These are phyloP conservation scores for Ceramica pisi DNA, from an alignment of 2,888 invertebrate species.

Conservation along the genomic window DNA sequence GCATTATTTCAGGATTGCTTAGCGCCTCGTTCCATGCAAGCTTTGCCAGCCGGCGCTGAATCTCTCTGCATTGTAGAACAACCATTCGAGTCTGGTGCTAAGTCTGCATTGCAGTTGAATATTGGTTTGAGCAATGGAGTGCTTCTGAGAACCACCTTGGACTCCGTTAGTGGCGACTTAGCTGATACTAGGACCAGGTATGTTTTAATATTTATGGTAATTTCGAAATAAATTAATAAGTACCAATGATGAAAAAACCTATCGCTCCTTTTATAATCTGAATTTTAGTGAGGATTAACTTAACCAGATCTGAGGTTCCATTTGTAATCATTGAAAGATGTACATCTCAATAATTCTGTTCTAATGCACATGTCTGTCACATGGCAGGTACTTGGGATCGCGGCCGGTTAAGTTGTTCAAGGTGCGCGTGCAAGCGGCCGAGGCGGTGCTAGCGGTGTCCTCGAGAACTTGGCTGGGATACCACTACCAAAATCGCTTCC, in stretches of 20 bases:
- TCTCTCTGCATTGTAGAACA: slow-evolving; percentile 98
- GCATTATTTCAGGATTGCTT: slow-evolving; percentile 94
- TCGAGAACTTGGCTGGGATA: slow-evolving; percentile 99
- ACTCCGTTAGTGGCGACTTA: slow-evolving; percentile 98
- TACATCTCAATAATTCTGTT: background rate
- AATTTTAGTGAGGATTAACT: slow-evolving; percentile 89
- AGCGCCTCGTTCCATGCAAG: slow-evolving; percentile 98
- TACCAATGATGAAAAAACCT: slow-evolving; percentile 83
- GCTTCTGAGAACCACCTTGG: slow-evolving; percentile 97
- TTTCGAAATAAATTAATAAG: background rate
- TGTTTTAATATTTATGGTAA: background rate
- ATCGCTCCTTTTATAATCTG: slow-evolving; percentile 92
- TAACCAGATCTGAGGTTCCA: slow-evolving; percentile 87
- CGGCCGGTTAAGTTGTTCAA: slow-evolving; percentile 98
- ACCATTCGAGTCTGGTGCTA: slow-evolving; percentile 93
- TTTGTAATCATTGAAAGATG: background rate
- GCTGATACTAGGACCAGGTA: slow-evolving; percentile 98
- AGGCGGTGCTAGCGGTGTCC: slow-evolving; percentile 99
- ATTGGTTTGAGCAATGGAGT: slow-evolving; percentile 99
- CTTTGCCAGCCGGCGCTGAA: slow-evolving; percentile 98
- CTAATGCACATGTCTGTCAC: background rate
- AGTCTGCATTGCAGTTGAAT: slow-evolving; percentile 96
- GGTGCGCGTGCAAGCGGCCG: slow-evolving; percentile 98
- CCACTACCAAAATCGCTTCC: slow-evolving; percentile 98
- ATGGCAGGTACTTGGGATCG: slow-evolving; percentile 95